Evolutionary conservation across 2,888 invertebrate genomes (phyloP).

Genomic region (Drepana falcataria): DNA sequence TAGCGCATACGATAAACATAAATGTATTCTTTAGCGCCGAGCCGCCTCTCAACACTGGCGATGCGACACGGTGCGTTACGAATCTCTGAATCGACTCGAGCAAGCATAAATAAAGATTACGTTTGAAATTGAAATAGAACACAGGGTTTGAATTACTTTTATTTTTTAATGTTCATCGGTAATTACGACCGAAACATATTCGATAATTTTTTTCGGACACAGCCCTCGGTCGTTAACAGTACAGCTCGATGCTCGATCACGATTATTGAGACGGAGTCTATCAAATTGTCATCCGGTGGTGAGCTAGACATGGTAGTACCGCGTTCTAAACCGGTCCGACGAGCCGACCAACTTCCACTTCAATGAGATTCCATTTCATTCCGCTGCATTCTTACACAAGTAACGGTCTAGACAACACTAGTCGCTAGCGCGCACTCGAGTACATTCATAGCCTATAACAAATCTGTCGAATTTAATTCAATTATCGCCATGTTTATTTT

Average conservation of each 20-base stretch:
- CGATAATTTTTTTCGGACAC: constrained; percentile 18
- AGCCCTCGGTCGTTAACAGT: constrained; percentile 7
- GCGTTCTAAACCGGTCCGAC: constrained; percentile 63
- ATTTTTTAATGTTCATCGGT: constrained; percentile 6
- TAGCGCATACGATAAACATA: constrained; percentile 27
- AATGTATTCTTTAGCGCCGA: constrained; percentile 44
- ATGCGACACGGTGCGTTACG: constrained; percentile 24
- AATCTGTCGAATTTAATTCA: constrained; percentile 15
- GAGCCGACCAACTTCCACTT: constrained; percentile 56
- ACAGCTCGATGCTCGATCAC: constrained; percentile 31
- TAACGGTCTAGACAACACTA: constrained; percentile 63
- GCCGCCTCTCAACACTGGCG: constrained; percentile 25
- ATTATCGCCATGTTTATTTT: constrained; percentile 24
- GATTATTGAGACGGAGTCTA: constrained; percentile 55
- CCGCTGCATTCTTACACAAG: constrained; percentile 72
- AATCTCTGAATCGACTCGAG: constrained; percentile 18
- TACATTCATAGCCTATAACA: constrained; percentile 17
- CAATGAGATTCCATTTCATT: constrained; percentile 77
- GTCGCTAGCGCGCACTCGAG: constrained; percentile 33
- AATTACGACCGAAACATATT: constrained; percentile 20
- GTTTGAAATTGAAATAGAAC: not conserved
- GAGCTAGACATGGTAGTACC: constrained; percentile 51
- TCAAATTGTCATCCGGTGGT: constrained; percentile 66
- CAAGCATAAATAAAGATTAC: not conserved
- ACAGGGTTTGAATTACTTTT: not conserved